Conservation (phyloP, 2,113 vertebrate species). For the Pimephales promelas region DNA sequence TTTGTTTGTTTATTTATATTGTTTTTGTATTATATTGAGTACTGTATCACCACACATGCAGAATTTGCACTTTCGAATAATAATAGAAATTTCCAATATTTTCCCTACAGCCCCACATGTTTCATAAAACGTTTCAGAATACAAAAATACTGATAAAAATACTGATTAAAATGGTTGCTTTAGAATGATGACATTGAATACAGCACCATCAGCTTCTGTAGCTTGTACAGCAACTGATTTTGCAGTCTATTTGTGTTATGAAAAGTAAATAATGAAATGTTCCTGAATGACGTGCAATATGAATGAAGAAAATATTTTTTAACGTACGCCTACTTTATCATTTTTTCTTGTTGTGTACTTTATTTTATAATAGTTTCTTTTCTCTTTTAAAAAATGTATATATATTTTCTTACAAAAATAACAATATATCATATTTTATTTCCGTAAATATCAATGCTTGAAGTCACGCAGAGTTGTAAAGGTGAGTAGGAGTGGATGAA, state of each 20-base stretch:
- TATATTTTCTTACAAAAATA: background rate
- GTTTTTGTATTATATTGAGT: background rate
- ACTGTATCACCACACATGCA: background rate
- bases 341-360: background rate
- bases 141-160: background rate
- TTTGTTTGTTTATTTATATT: too few relatives aligned
- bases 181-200: conserved; percentile 23
- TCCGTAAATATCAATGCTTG: background rate
- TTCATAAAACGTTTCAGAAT: background rate
- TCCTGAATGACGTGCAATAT: background rate
- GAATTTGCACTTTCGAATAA: background rate
- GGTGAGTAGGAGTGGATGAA: conserved; percentile 16
- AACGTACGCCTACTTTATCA: background rate
- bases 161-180: background rate
- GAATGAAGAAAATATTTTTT: background rate
- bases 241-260: background rate
- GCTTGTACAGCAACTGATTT: background rate
- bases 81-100: background rate
- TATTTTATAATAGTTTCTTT: background rate
- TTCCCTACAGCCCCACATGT: background rate
- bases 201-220: background rate
- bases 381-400: too few relatives aligned
- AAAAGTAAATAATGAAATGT: background rate
- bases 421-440: background rate
- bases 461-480: conserved; percentile 2